Base-by-base conservation (phyloP, 92 coral and sea anemone species). In the Parazoanthus swiftii region DNA sequence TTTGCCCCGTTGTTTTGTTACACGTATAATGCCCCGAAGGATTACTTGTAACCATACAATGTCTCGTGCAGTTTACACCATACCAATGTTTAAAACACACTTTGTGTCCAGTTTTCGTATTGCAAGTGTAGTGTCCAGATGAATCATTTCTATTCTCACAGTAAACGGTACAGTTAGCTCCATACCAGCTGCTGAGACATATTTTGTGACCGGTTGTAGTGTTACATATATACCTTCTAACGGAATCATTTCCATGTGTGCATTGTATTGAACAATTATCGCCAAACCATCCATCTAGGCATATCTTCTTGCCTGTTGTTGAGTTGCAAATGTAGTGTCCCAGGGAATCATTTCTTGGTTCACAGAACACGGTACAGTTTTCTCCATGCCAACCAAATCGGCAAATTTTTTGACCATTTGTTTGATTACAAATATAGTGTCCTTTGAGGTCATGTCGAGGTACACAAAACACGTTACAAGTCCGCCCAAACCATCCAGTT, bases 121-220 rank as follows among this genome's bases (percentile, higher is more conserved):
- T 85, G 59, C 96, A 94, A 15, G 86, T 74, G 74, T 81, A 93
- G 87, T 95, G 94, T 4, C 98, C 98, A 43, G 16, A 71, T 42
- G 36, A 10, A 18, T 46, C 88, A 43, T 86, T 58, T 11, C 26
- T 15, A 9, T 21, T 63, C 77, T 56, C 54, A 58, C 93, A 91
- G 37, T 44, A 42, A 51, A 54, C 76, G 13, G 54, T 11, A 39
- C 92, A 90, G 70, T 90, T 80, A 37, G 9, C 9, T 6, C 89
- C 86, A 80, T 68, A 71, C 89, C 89, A 90, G n/a, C 81, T 79
- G 14, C 68, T 56, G 25, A 78, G 54, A 63, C 94, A 92, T 5
- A 86, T 71, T 43, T 89, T 86, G 51, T 82, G 26, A 3, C 94
- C 94, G 8, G 77, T 44, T 1, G 65, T 46, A 4, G 10, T 58